phyloP scores from a whole-genome alignment of 2,797 vertebrate species.

The Acipenser ruthenus region DNA sequence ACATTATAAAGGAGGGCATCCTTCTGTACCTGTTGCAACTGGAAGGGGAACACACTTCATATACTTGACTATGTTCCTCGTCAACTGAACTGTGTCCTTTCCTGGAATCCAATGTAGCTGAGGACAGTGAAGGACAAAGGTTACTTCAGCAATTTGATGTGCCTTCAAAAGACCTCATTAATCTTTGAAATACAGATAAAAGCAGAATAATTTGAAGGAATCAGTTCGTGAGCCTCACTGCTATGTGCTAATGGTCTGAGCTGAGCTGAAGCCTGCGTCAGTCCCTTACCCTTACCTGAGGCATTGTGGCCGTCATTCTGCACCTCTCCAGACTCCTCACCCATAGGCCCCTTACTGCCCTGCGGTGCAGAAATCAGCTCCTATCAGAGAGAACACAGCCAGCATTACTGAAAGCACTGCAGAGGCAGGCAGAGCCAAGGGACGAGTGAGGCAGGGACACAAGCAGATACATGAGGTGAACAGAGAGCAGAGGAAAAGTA shows the following conservation, averaged over 20 bases:
- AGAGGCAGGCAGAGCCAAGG: no score
- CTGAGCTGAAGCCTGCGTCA: no score
- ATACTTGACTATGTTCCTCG: slow-evolving; percentile 51
- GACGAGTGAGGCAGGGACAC: no score
- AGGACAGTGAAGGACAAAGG: background rate
- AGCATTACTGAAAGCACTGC: background rate
- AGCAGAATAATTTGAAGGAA: no score
- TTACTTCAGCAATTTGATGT: no score
- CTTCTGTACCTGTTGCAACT: slow-evolving; percentile 41
- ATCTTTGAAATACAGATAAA: no score
- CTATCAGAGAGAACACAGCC: slow-evolving; percentile 43
- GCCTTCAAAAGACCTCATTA: no score
- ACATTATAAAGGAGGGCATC: no score
- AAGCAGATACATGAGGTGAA: no score
- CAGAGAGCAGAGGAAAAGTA: no score
- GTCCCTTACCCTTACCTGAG: slow-evolving; percentile 28
- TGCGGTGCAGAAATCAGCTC: slow-evolving; percentile 62
- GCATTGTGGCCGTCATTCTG: slow-evolving; percentile 37
- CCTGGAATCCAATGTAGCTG: slow-evolving; percentile 28
- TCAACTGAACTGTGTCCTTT: slow-evolving; percentile 22
- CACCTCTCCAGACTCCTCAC: slow-evolving; percentile 42
- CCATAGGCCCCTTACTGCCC: slow-evolving; percentile 49
- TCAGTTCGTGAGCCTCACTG: no score
- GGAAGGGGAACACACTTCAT: slow-evolving; percentile 34
- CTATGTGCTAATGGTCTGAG: no score